Percentiles rank a stretch among this genome's conserved stretches.
Conservation (phyloP, 2,888 invertebrate species). For the Lasioglossum pauxillum region DNA sequence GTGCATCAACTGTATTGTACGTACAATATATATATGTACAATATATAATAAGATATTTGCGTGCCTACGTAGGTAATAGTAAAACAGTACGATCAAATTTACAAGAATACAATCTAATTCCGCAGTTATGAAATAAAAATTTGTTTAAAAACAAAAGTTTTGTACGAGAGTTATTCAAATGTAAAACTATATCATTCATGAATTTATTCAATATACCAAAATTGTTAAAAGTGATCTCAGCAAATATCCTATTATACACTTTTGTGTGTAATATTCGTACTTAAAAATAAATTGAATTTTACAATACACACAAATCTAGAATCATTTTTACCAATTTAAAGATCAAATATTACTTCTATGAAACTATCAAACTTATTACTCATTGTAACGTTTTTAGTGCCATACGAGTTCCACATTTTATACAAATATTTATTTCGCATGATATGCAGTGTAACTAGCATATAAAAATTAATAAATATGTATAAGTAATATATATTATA, state of each 20-base stretch:
- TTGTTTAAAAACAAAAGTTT: not conserved
- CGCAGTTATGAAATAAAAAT: not conserved
- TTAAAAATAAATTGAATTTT: slow-evolving; percentile 10
- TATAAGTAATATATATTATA: slow-evolving; percentile 7
- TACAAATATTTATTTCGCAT: slow-evolving; percentile 37
- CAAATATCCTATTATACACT: slow-evolving; percentile 35
- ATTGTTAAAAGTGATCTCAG: slow-evolving; percentile 1
- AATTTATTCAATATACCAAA: not conserved
- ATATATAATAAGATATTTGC: slow-evolving; percentile 33
- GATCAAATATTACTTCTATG: slow-evolving; percentile 14
- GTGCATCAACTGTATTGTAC: slow-evolving; percentile 13
- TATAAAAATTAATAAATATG: slow-evolving; percentile 18
- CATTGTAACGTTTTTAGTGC: slow-evolving; percentile 27
- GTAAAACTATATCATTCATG: not conserved
- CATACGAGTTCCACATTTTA: slow-evolving; percentile 31
- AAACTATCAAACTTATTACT: slow-evolving; percentile 23
- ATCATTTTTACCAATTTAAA: slow-evolving; percentile 13
- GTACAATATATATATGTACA: slow-evolving; percentile 24
- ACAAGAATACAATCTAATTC: not conserved
- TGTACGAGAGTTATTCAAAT: not conserved
- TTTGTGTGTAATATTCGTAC: not conserved
- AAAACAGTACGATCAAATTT: not conserved
- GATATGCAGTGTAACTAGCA: slow-evolving; percentile 24
- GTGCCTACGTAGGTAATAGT: not conserved
- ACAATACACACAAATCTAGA: slow-evolving; percentile 1